Conservation (phyloP, 2,113 vertebrate species). For the Gavia stellata region DNA sequence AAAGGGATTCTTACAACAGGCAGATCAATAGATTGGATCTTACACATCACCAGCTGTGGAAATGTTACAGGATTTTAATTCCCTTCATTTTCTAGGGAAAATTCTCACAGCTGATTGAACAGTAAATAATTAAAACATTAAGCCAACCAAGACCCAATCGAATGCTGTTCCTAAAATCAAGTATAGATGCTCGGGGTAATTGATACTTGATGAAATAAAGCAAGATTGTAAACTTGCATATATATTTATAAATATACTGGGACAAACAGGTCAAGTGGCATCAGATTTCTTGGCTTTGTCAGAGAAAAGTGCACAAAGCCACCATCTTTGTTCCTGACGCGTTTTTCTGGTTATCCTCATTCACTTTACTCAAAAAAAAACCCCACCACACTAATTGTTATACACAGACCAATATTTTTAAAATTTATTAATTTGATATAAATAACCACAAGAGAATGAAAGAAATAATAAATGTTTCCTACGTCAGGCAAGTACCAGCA, state of each 20-base stretch:
- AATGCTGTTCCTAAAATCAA: background rate
- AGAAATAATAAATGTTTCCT: background rate
- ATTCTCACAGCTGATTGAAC: background rate
- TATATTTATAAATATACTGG: too few species aligned
- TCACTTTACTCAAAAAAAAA: background rate
- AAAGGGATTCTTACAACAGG: background rate
- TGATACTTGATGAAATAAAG: background rate
- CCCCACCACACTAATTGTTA: background rate
- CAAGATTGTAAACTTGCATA: background rate
- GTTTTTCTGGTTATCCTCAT: background rate
- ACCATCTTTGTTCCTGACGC: background rate
- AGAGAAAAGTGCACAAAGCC: background rate
- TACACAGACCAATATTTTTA: fast-evolving
- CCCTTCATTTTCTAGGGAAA: background rate
- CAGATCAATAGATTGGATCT: background rate
- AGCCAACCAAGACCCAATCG: background rate
- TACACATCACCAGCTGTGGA: background rate
- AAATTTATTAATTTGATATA: background rate
- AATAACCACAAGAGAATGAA: background rate
- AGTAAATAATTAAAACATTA: background rate
- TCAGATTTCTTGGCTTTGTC: background rate
- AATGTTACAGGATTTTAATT: background rate
- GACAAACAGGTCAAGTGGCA: background rate
- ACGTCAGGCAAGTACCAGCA: background rate
- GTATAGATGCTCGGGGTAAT: background rate